phyloP scores from a whole-genome alignment of 2,113 vertebrate genomes.

The Gymnorhina tibicen region DNA sequence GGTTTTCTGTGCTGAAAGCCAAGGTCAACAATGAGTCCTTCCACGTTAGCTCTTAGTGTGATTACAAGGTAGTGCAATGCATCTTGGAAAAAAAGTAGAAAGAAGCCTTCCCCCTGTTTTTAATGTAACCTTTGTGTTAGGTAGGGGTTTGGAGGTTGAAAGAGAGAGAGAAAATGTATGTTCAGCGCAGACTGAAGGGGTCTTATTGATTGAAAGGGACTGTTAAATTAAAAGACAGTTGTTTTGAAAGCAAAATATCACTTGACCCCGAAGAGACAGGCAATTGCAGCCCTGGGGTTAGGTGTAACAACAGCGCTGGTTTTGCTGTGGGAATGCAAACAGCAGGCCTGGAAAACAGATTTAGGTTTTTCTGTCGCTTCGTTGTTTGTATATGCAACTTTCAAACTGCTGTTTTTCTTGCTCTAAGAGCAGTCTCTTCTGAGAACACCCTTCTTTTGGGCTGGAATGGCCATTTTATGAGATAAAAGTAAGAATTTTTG shows the following conservation, averaged over 20 bases:
- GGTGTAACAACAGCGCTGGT: background rate
- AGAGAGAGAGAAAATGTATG: background rate
- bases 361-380: background rate
- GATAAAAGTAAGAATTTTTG: constrained; percentile 58
- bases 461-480: constrained; percentile 55
- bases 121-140: constrained; percentile 38
- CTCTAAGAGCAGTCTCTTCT: background rate
- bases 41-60: constrained; percentile 35
- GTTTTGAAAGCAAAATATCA: constrained; percentile 35
- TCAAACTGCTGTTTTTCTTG: constrained; percentile 1
- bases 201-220: constrained; percentile 18
- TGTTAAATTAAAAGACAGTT: constrained; percentile 31
- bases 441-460: background rate
- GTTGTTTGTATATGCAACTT: background rate
- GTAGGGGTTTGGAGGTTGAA: background rate
- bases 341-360: background rate
- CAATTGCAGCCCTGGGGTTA: constrained; percentile 7
- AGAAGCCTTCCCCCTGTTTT: background rate
- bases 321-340: background rate
- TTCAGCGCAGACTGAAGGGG: background rate
- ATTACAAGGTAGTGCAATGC: constrained; percentile 24
- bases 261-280: background rate
- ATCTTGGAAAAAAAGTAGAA: constrained; percentile 16
- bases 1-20: constrained; percentile 50
- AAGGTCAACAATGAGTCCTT: constrained; percentile 48